Conservation (phyloP, 2,797 vertebrate species). For the Gallinago nigripennis region DNA sequence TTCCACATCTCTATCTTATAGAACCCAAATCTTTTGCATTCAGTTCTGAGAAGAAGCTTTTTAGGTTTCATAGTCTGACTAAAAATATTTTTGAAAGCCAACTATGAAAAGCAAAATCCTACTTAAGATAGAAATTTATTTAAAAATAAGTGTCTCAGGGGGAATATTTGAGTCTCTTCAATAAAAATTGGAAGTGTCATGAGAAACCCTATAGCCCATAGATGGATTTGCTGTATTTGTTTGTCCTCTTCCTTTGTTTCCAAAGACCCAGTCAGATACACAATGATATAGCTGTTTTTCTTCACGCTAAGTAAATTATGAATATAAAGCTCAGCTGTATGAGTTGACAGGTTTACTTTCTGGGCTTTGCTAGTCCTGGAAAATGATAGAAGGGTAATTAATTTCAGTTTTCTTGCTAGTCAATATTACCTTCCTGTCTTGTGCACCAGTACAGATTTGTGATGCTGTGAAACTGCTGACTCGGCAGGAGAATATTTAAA, state of each 20-base stretch:
- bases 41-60: neutral
- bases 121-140: neutral
- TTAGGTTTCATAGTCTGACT: neutral
- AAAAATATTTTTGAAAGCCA: neutral
- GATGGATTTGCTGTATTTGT: neutral
- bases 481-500: neutral
- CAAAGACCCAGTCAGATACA: neutral
- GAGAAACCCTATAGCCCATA: neutral
- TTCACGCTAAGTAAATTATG: too few species aligned
- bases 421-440: neutral
- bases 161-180: neutral
- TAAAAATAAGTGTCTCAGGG: neutral
- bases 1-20: neutral
- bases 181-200: neutral
- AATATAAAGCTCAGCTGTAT: neutral
- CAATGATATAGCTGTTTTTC: too few species aligned
- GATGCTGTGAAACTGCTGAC: neutral
- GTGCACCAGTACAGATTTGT: neutral
- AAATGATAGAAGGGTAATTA: neutral
- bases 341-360: neutral
- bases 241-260: neutral
- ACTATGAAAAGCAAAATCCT: neutral
- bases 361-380: neutral
- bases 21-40: neutral
- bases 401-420: neutral